Evolutionary conservation across 1,140 invertebrate species (phyloP), one percentile per base, ranked within the genome.

Genomic region (Drosophila erecta): DNA sequence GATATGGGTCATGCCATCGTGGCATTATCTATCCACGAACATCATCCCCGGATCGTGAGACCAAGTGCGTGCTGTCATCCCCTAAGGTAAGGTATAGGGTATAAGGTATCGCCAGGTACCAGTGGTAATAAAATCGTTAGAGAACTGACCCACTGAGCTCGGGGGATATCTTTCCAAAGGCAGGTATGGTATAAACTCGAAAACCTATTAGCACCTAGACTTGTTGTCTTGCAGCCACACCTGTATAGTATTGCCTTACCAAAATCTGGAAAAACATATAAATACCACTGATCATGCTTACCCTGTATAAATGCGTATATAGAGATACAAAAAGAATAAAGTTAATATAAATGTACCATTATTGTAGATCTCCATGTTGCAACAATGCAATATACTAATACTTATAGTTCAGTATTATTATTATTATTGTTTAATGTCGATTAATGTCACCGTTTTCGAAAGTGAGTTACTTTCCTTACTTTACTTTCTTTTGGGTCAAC

Each of bases 11-110:
- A 73, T 24, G 40, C 35, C 46, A 24, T 24, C 4, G 4, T 24
- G 24, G 37, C 53, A 50, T 51, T 64, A 49, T 64, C 51, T 44
- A 33, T 24, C 17, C 33, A 27, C 46, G 40, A 59, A 59, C 47
- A 71, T 70, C 46, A 60, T 20, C 33, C 46, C 7, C n/a, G 24
- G 47, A 61, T 55, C 67, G 57, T 61, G 56, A 10, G 69, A 74
- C 50, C 64, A 57, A 70, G 65, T 47, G 64, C 49, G 41, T 41
- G 59, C 40, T 35, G 41, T 44, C 65, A 70, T 56, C 66, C 66
- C 64, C 27, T 70, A 57, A 57, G 27, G 24, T 41, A 22, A 35
- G 20, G 40, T 10, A 58, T 50, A 17, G 17, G 17, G 4, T 24
- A 24, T 24, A 24, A 4, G 20, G 41, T 8, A 59, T 51, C 59